Percentiles rank a stretch among this genome's conserved stretches.
Evolutionary conservation across 2,888 invertebrate genomes (phyloP).

Genomic region (Andrena chrysosceles): DNA sequence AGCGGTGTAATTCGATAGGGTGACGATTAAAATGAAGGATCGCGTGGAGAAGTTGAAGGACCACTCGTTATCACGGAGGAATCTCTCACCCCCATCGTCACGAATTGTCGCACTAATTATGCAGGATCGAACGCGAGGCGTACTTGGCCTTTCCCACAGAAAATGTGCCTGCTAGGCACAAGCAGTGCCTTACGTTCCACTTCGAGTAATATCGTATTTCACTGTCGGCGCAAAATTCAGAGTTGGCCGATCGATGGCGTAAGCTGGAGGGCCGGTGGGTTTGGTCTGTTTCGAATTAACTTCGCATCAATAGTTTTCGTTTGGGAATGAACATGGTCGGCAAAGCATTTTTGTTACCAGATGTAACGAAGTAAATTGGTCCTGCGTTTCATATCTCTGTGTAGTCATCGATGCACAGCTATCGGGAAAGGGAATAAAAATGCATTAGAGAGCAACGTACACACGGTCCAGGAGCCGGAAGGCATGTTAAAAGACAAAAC

Average conservation of each 20-base stretch:
- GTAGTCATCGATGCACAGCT: not conserved
- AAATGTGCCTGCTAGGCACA: no score
- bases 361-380: slow-evolving; percentile 4
- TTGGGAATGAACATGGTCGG: no score
- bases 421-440: slow-evolving; percentile 35
- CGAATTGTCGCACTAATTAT: not conserved
- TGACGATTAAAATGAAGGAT: not conserved
- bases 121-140: not conserved
- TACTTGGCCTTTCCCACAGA: no score
- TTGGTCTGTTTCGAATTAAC: no score
- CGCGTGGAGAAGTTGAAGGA: not conserved
- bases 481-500: slow-evolving; percentile 25
- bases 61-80: not conserved
- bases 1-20: slow-evolving; percentile 21
- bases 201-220: no score
- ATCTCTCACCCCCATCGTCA: not conserved
- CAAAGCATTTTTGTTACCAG: no score
- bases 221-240: no score
- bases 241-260: no score
- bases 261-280: no score
- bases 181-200: no score
- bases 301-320: no score
- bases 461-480: not conserved
- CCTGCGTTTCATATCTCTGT: slow-evolving; percentile 15
- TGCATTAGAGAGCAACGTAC: slow-evolving; percentile 19